These are phyloP conservation scores for Limnodromus scolopaceus DNA, from an alignment of 2,797 vertebrate genomes.

Conservation along the genomic window DNA sequence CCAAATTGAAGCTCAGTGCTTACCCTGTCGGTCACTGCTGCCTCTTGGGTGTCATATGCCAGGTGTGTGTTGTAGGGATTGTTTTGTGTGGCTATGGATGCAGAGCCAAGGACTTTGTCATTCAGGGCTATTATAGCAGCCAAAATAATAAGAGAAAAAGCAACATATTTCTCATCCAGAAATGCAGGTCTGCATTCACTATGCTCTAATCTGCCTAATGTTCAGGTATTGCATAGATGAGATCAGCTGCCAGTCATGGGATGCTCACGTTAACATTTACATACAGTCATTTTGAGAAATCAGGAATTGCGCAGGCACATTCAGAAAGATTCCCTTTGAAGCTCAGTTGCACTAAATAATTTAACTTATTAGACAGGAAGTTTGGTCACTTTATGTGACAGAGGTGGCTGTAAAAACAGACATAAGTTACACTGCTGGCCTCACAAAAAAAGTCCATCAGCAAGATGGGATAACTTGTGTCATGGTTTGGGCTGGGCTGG, in stretches of 20 bases:
- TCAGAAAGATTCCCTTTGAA: slow-evolving; percentile 81
- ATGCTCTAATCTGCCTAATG: slow-evolving; percentile 48
- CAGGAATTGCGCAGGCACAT: slow-evolving; percentile 80
- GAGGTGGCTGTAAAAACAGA: slow-evolving; percentile 81
- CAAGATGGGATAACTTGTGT: slow-evolving; percentile 72
- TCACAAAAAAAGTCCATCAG: slow-evolving; percentile 70
- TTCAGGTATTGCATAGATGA: slow-evolving; percentile 71
- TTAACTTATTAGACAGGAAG: slow-evolving; percentile 49
- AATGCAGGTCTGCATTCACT: slow-evolving; percentile 71
- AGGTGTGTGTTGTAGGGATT: slow-evolving; percentile 80
- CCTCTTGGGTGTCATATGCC: slow-evolving; percentile 83
- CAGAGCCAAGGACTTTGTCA: slow-evolving; percentile 80
- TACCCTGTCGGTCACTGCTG: slow-evolving; percentile 80
- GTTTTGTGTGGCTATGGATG: slow-evolving; percentile 48
- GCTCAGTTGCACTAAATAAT: slow-evolving; percentile 62
- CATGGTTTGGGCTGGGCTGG: not conserved
- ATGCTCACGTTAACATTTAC: slow-evolving; percentile 69
- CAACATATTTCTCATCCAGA: slow-evolving; percentile 75
- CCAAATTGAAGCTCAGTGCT: slow-evolving; percentile 78
- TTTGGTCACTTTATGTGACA: slow-evolving; percentile 76
- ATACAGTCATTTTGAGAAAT: slow-evolving; percentile 82
- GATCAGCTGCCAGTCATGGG: slow-evolving; percentile 70
- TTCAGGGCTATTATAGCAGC: slow-evolving; percentile 70
- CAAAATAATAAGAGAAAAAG: slow-evolving; percentile 71
- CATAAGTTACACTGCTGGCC: slow-evolving; percentile 59